Evolutionary conservation across 92 coral and sea anemone genomes (phyloP).

Genomic region (Zoanthus gigantus): DNA sequence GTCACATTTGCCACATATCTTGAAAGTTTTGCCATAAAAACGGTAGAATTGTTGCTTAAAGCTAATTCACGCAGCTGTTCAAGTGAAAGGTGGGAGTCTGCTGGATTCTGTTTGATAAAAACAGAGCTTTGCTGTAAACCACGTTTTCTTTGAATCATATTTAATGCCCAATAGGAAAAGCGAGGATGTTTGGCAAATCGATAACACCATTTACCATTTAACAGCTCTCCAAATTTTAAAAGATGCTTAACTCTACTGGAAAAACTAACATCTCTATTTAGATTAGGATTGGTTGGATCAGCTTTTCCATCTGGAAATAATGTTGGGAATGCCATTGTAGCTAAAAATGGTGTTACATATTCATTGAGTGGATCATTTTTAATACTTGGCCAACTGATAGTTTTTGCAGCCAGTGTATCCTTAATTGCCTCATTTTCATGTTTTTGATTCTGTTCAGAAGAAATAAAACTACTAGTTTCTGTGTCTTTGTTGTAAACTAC

Average conservation of each 20-base stretch:
- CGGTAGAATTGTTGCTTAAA: constrained; percentile 48
- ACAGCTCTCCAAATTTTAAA: constrained; percentile 51
- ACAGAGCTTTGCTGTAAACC: constrained; percentile 52
- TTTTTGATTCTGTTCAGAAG: constrained; percentile 26
- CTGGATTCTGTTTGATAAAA: constrained; percentile 43
- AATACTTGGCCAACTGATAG: constrained; percentile 52
- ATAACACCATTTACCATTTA: constrained; percentile 51
- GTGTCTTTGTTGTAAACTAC: constrained; percentile 42
- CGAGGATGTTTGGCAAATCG: constrained; percentile 58
- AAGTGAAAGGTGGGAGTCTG: constrained; percentile 62
- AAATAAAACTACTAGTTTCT: constrained; percentile 55
- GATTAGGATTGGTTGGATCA: constrained; percentile 58
- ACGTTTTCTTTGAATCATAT: constrained; percentile 55
- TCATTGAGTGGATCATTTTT: constrained; percentile 41
- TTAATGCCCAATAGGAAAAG: constrained; percentile 51
- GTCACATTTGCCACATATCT: constrained; percentile 65
- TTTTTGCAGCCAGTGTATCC: constrained; percentile 12
- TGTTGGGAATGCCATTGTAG: constrained; percentile 64
- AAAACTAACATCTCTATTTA: constrained; percentile 52
- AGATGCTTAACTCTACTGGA: constrained; percentile 42
- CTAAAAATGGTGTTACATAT: constrained; percentile 51
- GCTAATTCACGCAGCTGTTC: constrained; percentile 67
- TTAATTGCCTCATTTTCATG: constrained; percentile 45
- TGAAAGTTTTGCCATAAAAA: constrained; percentile 60
- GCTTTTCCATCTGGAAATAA: constrained; percentile 57